phyloP scores from a whole-genome alignment of 2,797 vertebrate genomes.

The Gobionotothen gibberifrons region DNA sequence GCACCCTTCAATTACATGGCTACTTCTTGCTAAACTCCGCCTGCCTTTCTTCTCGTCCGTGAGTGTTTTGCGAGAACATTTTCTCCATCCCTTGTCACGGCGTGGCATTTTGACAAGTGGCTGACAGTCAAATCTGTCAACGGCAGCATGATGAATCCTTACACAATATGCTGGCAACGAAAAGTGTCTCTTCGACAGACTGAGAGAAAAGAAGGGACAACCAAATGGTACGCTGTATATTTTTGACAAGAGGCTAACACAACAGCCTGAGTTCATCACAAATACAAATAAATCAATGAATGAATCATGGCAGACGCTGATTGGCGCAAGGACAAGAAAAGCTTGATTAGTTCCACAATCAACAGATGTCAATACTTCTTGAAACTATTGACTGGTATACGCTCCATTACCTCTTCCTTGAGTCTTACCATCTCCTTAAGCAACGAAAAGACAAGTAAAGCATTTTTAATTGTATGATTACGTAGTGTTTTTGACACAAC shows the following conservation, averaged over 20 bases:
- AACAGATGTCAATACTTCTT: constrained; percentile 55
- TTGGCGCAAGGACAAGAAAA: constrained; percentile 47
- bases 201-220: constrained; percentile 51
- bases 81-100: constrained; percentile 53
- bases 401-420: background rate
- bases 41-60: constrained; percentile 16
- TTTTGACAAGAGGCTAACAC: constrained; percentile 59
- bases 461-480: background rate
- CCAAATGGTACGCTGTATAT: constrained; percentile 55
- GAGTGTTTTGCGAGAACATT: constrained; percentile 13
- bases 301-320: constrained; percentile 54
- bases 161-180: constrained; percentile 73
- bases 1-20: constrained; percentile 31
- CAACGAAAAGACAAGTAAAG: background rate
- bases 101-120: constrained; percentile 73
- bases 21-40: constrained; percentile 46
- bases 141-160: constrained; percentile 66
- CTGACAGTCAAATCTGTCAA: constrained; percentile 73
- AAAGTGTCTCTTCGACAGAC: constrained; percentile 60
- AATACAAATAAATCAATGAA: constrained; percentile 59
- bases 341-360: constrained; percentile 53
- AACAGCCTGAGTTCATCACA: constrained; percentile 52
- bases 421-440: background rate
- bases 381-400: constrained; percentile 9
- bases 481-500: background rate